Base-by-base conservation (phyloP, 2,797 vertebrate genomes). In the Serranus cabrilla region DNA sequence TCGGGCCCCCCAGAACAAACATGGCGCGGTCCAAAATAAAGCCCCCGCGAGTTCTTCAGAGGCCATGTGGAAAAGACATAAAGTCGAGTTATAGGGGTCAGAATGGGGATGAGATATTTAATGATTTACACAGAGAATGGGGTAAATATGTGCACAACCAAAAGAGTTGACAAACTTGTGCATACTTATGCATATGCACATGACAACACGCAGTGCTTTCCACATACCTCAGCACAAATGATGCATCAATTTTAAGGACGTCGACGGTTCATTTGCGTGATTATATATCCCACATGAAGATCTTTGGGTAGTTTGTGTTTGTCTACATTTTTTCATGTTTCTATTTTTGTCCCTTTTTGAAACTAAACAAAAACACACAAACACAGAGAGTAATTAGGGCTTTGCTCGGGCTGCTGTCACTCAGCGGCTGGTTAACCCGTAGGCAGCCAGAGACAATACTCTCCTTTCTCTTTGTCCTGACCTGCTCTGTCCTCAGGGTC, bases 31-130 rank as follows among this genome's bases (percentile, higher is more conserved):
- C 95, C 94, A 95, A 95, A 94, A 90, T 93, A 95, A 95, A 95
- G 94, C 89, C 87, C 89, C 82, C 69, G 79, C 83, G 76, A 91
- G 91, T 94, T 94, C 92, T 93, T 87, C 82, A 83, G 87, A 91
- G 91, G 86, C 90, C 91, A 93, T 94, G 94, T 95, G 95, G 94
- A 95, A 95, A 95, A 95, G 86, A 63, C 76, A 94, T 95, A 94
- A 95, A 94, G 81, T 84, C 74, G 79, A 94, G 92, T 92, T 91
- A 88, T 90, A 85, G 88, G 82, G 92, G 93, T 94, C 90, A 93
- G 79, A 86, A 81, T 62, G 75, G 80, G 89, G 92, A 94, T 89
- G 91, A 90, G 91, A 92, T 90, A 81, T 92, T 94, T 94, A 93
- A 94, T 94, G 89, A 85, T 91, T 94, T 94, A 87, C 85, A 70